A percentile compares a stretch with the other conserved stretches of the same genome.
These are phyloP conservation scores for Sterna hirundo DNA, from an alignment of 2,113 vertebrate genomes.

Conservation along the genomic window DNA sequence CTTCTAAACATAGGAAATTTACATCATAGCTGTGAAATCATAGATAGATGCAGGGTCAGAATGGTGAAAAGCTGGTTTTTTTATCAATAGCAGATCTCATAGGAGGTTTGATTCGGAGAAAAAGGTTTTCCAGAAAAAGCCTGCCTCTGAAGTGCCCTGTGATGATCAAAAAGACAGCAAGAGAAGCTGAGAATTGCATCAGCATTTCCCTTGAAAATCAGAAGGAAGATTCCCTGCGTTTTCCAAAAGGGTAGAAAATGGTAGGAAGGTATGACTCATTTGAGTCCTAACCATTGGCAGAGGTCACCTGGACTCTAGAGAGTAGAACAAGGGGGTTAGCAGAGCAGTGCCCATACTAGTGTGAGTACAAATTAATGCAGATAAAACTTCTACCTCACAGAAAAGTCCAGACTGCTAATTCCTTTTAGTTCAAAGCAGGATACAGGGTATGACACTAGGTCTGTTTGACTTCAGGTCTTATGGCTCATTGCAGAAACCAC, in stretches of 20 bases:
- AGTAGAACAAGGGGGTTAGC: background rate
- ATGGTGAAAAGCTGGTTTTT: background rate
- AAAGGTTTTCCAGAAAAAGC: background rate
- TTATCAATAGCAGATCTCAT: background rate
- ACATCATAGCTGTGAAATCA: background rate
- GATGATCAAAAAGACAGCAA: background rate
- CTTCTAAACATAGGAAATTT: background rate
- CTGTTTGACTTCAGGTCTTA: background rate
- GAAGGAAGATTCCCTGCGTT: background rate
- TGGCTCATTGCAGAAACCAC: background rate
- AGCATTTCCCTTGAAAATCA: background rate
- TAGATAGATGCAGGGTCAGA: background rate
- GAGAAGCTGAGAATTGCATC: background rate
- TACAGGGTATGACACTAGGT: background rate
- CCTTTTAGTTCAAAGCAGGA: background rate
- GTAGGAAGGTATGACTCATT: background rate
- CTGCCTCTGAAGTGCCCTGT: background rate
- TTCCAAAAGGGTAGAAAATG: background rate
- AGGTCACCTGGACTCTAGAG: background rate
- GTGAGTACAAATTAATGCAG: background rate
- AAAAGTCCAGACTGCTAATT: background rate
- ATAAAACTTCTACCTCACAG: rapidly evolving
- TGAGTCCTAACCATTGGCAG: background rate
- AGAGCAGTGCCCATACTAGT: background rate
- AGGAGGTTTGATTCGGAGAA: background rate